These are phyloP conservation scores for Bungarus multicinctus DNA, from an alignment of 2,113 vertebrate genomes.

Conservation along the genomic window DNA sequence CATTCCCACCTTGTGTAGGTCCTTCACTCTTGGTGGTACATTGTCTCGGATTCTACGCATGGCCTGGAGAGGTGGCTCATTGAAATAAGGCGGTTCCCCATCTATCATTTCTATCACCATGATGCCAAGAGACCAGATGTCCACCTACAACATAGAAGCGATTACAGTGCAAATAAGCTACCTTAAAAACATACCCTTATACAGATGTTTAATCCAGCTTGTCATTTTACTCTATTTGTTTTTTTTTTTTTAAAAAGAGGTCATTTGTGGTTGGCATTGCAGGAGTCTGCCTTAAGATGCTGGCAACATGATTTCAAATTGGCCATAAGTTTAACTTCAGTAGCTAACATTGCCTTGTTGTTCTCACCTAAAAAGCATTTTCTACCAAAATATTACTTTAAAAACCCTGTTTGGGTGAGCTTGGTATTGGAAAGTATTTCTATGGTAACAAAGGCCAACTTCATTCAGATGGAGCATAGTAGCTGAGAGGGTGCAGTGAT, in stretches of 20 bases:
- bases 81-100: slow-evolving; percentile 96
- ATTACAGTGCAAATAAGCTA: not conserved
- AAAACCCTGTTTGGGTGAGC: too few relatives aligned
- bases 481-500: not conserved
- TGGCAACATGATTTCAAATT: not conserved
- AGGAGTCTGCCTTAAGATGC: rapidly evolving
- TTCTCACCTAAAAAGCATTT: not conserved
- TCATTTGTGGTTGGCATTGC: not conserved
- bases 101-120: slow-evolving; percentile 99
- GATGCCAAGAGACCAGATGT: slow-evolving; percentile 98
- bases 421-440: not conserved
- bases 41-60: slow-evolving; percentile 99
- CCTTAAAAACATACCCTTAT: not conserved
- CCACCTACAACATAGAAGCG: slow-evolving; percentile 71
- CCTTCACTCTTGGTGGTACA: slow-evolving; percentile 91
- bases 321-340: not conserved
- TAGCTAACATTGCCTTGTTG: not conserved
- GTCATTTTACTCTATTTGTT: not conserved
- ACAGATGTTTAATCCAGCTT: not conserved
- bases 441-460: not conserved
- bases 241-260: not conserved
- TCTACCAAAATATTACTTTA: not conserved
- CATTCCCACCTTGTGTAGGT: slow-evolving; percentile 87
- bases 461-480: not conserved
- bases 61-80: slow-evolving; percentile 96